Evolutionary conservation across 2,797 vertebrate genomes (phyloP).

Genomic region (Heliangelus exortis): DNA sequence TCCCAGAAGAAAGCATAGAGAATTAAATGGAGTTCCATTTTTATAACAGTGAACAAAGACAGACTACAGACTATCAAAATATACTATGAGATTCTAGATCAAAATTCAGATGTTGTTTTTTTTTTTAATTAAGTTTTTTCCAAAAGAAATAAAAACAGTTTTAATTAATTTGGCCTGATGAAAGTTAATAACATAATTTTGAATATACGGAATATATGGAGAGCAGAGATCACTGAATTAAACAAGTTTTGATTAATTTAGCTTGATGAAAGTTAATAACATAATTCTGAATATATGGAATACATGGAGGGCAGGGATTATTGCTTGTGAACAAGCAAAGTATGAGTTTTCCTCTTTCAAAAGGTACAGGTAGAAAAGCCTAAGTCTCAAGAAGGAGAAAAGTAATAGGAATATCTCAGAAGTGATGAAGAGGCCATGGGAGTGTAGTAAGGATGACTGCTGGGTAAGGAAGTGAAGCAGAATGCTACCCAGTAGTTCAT

Average conservation of each 20-base stretch:
- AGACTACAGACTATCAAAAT: not conserved
- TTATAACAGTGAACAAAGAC: not conserved
- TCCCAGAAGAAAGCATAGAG: not conserved
- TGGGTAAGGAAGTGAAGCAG: not conserved
- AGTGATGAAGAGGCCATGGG: not conserved
- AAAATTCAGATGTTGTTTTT: not conserved
- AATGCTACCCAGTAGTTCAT: not conserved
- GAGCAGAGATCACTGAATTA: not conserved
- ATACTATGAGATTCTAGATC: not conserved
- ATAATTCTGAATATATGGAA: no score
- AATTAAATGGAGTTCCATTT: not conserved
- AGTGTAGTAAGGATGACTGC: not conserved
- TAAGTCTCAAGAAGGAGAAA: not conserved
- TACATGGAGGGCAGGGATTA: not conserved
- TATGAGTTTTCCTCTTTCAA: not conserved
- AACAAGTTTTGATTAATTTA: not conserved
- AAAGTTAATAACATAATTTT: not conserved
- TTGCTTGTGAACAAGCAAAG: not conserved
- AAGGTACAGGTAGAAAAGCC: not conserved
- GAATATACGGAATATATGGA: no score
- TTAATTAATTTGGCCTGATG: not conserved
- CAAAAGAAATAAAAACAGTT: not conserved
- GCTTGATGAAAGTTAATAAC: not conserved
- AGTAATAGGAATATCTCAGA: not conserved
- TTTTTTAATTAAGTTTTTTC: not conserved